These are phyloP conservation scores for Otolemur garnettii DNA, from an alignment of 2,113 vertebrate genomes.

Conservation along the genomic window DNA sequence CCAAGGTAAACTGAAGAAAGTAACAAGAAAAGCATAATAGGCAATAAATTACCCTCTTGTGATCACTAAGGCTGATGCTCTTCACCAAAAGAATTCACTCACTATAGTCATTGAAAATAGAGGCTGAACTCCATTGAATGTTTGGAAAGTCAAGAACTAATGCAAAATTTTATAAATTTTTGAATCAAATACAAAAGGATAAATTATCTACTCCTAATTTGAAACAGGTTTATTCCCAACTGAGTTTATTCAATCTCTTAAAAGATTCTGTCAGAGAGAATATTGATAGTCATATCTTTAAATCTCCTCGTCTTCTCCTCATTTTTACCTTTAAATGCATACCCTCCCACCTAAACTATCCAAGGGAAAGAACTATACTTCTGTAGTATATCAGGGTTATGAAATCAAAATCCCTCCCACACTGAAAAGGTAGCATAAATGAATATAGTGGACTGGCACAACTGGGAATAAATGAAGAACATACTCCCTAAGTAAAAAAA, in stretches of 20 bases:
- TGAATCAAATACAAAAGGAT: neutral
- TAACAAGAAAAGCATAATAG: constrained; percentile 65
- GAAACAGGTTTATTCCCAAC: neutral
- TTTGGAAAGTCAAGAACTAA: constrained; percentile 54
- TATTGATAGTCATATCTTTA: neutral
- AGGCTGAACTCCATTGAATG: constrained; percentile 34
- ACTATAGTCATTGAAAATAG: constrained; percentile 51
- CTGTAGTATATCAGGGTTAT: neutral
- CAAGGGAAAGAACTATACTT: neutral
- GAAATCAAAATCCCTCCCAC: neutral
- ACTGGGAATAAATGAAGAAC: neutral
- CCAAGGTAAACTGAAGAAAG: constrained; percentile 75
- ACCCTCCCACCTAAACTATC: neutral
- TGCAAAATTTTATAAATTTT: constrained; percentile 53
- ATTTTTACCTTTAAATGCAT: neutral
- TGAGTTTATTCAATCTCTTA: neutral
- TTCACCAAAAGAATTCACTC: constrained; percentile 65
- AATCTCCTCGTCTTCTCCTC: neutral
- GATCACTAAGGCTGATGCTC: neutral
- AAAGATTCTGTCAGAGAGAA: neutral
- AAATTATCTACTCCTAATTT: constrained; percentile 7
- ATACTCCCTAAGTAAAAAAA: neutral
- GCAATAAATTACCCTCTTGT: constrained; percentile 51
- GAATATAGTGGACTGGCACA: neutral
- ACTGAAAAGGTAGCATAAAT: neutral